phyloP scores from a whole-genome alignment of 2,888 invertebrate genomes.

The Agrotis ipsilon region DNA sequence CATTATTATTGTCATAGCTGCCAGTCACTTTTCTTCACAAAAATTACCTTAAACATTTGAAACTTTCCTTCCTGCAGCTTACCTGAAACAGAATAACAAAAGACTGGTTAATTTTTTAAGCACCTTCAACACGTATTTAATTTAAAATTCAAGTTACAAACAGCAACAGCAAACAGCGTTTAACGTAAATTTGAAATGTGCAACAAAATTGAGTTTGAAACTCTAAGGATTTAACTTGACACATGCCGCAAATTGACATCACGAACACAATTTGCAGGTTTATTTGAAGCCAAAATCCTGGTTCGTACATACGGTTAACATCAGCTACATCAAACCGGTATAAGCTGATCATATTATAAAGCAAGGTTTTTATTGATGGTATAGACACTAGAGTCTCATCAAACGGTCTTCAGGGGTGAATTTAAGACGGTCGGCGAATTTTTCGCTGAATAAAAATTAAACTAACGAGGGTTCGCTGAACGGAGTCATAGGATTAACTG shows the following conservation, averaged over 20 bases:
- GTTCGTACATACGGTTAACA: background rate
- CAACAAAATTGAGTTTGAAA: slow-evolving; percentile 19
- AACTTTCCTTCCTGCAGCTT: background rate
- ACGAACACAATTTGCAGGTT: background rate
- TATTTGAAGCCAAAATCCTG: background rate
- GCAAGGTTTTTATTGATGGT: too few species aligned
- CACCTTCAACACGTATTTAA: background rate
- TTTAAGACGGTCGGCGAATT: too few species aligned
- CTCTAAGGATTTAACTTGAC: slow-evolving; percentile 7
- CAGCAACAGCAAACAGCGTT: slow-evolving; percentile 6
- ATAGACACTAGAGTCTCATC: too few species aligned
- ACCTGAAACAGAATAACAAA: slow-evolving; percentile 34
- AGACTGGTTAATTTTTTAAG: slow-evolving; percentile 15
- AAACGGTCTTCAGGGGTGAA: too few species aligned
- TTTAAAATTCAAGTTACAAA: slow-evolving; percentile 20
- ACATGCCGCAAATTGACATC: slow-evolving; percentile 11
- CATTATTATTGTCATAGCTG: too few species aligned
- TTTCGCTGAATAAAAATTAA: too few species aligned
- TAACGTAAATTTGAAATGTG: slow-evolving; percentile 14
- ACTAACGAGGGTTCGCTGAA: too few species aligned
- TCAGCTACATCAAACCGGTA: too few species aligned
- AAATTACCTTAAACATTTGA: background rate
- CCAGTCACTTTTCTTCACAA: background rate
- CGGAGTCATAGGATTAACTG: too few species aligned
- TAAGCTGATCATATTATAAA: too few species aligned